These are phyloP conservation scores for Dendropsophus ebraccatus DNA, from an alignment of 2,113 vertebrate species.

Conservation along the genomic window DNA sequence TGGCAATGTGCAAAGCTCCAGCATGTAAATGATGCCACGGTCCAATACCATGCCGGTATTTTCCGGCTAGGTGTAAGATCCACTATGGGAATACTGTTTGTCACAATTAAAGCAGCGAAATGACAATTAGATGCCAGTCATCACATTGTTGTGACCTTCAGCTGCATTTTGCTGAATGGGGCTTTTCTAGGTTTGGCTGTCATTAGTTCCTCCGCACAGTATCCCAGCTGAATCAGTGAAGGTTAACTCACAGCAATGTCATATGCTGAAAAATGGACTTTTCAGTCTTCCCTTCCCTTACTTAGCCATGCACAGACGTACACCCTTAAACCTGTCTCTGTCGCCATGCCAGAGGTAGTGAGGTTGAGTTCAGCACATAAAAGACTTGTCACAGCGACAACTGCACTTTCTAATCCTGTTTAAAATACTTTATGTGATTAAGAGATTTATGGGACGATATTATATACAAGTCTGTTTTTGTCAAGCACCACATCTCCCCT, in stretches of 20 bases:
- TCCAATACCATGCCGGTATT: not conserved
- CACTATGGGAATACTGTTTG: not conserved
- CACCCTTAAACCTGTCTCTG: slow-evolving; percentile 1
- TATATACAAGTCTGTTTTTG: not conserved
- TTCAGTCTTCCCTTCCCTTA: not conserved
- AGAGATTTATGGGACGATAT: slow-evolving; percentile 5
- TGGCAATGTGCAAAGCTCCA: too few species aligned
- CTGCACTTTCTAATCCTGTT: slow-evolving; percentile 58
- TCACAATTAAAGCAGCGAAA: not conserved
- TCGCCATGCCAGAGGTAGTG: slow-evolving; percentile 62
- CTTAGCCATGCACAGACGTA: not conserved
- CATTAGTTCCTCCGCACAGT: not conserved
- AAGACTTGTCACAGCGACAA: slow-evolving; percentile 26
- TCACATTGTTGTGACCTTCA: not conserved
- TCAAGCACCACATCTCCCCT: not conserved
- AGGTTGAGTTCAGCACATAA: not conserved
- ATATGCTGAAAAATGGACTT: not conserved
- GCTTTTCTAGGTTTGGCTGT: not conserved
- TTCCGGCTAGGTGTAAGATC: not conserved
- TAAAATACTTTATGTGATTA: slow-evolving; percentile 49
- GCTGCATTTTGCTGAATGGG: not conserved
- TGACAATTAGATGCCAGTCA: not conserved
- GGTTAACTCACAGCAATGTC: not conserved
- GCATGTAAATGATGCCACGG: not conserved
- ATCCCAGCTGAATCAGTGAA: slow-evolving; percentile 10